phyloP scores from a whole-genome alignment of 1,140 invertebrate species.

The Doryteuthis pealeii region DNA sequence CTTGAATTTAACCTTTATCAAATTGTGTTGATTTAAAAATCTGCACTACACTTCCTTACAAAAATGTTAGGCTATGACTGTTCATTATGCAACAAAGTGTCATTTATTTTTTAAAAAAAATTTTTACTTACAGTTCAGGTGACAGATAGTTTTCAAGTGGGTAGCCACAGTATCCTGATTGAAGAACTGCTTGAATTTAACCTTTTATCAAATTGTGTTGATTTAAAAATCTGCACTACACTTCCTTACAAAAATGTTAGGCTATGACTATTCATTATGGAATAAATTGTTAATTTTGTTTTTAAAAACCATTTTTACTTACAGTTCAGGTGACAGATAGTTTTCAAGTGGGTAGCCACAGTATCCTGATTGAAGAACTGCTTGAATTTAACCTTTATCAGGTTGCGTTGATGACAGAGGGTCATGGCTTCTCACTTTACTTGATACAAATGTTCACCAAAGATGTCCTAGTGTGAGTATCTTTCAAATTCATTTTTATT shows the following conservation, averaged over 20 bases:
- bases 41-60: too few species aligned
- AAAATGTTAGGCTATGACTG: too few species aligned
- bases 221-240: too few species aligned
- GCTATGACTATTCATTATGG: too few species aligned
- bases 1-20: background rate
- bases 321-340: slow-evolving; percentile 6
- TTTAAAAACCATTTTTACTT: background rate
- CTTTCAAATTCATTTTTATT: background rate
- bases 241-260: too few species aligned
- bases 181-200: slow-evolving; percentile 2
- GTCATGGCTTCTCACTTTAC: slow-evolving; percentile 1
- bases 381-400: slow-evolving; percentile 6
- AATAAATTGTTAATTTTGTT: too few species aligned
- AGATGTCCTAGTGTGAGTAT: slow-evolving; percentile 9
- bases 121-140: slow-evolving; percentile 7
- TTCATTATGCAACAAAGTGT: too few species aligned
- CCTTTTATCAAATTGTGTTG: too few species aligned
- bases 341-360: slow-evolving; percentile 5
- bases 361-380: slow-evolving; percentile 4
- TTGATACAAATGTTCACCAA: slow-evolving; percentile 2
- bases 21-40: too few species aligned
- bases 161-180: background rate
- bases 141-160: background rate
- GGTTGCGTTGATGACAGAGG: background rate
- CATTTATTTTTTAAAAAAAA: too few species aligned